These are phyloP conservation scores for Dilophus febrilis DNA, from an alignment of 2,888 invertebrate species.

Conservation along the genomic window DNA sequence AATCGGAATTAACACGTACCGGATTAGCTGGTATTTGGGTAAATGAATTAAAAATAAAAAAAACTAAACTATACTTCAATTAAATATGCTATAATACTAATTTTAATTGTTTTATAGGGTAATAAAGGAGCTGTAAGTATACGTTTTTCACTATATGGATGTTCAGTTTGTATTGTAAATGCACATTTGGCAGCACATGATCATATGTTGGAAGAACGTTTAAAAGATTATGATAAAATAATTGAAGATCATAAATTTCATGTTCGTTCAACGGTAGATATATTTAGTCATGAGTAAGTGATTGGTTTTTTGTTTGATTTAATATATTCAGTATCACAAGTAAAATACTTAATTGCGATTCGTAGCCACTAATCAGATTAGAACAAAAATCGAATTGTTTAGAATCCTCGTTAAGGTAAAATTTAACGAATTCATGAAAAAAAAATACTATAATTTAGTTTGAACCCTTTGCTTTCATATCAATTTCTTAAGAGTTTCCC, in stretches of 20 bases:
- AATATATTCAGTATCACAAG: too few relatives aligned
- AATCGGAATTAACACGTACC: conserved; percentile 74
- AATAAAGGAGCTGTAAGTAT: conserved; percentile 90
- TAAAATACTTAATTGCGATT: too few relatives aligned
- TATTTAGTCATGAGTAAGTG: conserved; percentile 80
- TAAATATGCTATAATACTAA: background rate
- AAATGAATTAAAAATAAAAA: conserved; percentile 22
- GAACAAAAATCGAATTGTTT: too few relatives aligned
- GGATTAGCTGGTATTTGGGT: conserved; percentile 89
- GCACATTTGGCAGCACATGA: conserved; percentile 84
- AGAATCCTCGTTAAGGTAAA: too few relatives aligned
- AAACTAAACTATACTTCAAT: background rate
- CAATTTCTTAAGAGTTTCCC: too few relatives aligned
- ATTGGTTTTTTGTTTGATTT: background rate
- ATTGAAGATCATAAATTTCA: conserved; percentile 68
- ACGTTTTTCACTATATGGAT: conserved; percentile 72
- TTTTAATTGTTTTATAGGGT: conserved; percentile 43
- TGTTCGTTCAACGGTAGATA: conserved; percentile 57
- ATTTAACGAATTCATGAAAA: too few relatives aligned
- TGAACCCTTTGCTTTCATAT: too few relatives aligned
- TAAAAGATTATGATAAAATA: conserved; percentile 76
- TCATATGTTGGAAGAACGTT: conserved; percentile 62
- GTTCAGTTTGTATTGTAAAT: conserved; percentile 76
- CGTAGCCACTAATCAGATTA: too few relatives aligned
- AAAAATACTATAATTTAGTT: background rate